These are phyloP conservation scores for Epinotia ramella DNA, from an alignment of 2,888 invertebrate genomes.

Conservation along the genomic window DNA sequence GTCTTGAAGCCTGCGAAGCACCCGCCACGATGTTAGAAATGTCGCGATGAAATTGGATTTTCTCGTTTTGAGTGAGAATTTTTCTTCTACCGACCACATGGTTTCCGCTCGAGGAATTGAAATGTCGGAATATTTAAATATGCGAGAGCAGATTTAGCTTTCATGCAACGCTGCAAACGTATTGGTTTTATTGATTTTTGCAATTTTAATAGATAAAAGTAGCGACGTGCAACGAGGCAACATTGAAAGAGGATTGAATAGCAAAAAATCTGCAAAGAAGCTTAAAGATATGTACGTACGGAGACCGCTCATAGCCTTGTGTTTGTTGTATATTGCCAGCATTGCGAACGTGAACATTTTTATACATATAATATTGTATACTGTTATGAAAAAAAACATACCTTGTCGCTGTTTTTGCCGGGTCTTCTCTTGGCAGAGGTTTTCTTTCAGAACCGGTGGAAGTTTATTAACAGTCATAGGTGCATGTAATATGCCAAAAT, in stretches of 20 bases:
- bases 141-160: slow-evolving; percentile 17
- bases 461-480: no score
- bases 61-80: slow-evolving; percentile 35
- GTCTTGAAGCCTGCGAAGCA: background rate
- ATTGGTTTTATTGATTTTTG: slow-evolving; percentile 14
- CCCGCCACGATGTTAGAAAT: slow-evolving; percentile 6
- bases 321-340: no score
- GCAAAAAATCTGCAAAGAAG: background rate
- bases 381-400: no score
- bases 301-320: background rate
- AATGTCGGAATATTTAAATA: slow-evolving; percentile 35
- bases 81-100: slow-evolving; percentile 27
- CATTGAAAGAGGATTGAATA: background rate
- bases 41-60: slow-evolving; percentile 29
- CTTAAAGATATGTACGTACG: background rate
- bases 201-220: slow-evolving; percentile 2
- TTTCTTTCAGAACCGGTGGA: no score
- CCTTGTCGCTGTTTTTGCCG: no score
- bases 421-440: no score
- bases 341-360: no score
- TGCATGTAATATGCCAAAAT: no score
- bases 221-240: background rate
- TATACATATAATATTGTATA: no score
- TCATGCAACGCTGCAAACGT: background rate
- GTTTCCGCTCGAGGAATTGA: slow-evolving; percentile 31